Base-by-base conservation (phyloP, 2,888 invertebrate genomes). In the Apamea monoglypha region DNA sequence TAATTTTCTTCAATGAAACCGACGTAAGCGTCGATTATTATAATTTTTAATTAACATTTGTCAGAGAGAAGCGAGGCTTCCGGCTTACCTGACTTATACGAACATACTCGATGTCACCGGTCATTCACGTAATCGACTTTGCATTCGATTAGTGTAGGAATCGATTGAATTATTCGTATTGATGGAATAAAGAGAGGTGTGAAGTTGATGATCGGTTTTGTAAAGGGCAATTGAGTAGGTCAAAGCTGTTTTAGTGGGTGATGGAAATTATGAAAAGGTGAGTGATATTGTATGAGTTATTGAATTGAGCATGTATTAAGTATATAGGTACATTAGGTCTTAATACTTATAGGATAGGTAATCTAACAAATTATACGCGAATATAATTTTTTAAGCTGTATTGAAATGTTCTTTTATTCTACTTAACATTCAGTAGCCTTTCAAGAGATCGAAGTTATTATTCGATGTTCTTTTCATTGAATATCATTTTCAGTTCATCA, bases 1-100 rank as follows among this genome's bases (percentile, higher is more conserved):
- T 85, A 84, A 78, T 85, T 81, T 68, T 81, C 75, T 74, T 76
- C 72, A 80, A 88, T 87, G 70, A 76, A 69, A 88, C 74, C 80
- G 72, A 80, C 75, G 61, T 75, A 70, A 78, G 74, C 76, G 32
- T 80, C 83, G 87, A 88, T 88, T 86, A 88, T 87, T 89, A 88
- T 90, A 90, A 90, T 88, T 90, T 90, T 90, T 90, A 92, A 92
- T 92, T 91, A 89, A 91, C 86, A 89, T 89, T 86, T 87, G 91
- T 92, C 90, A 90, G 80, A 77, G 74, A 47, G 81, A 80, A 81
- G 74, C 87, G 85, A 82, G 69, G 85, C 88, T 92, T 92, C 92
- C 92, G 92, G 91, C 91, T 92, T 85, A 89, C 72, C 32, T 81
- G 86, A 84, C 44, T 84, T 80, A 83, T 82, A 82, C 79, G 83